These are phyloP conservation scores for Bembecia ichneumoniformis DNA, from an alignment of 2,888 invertebrate genomes.

Conservation along the genomic window DNA sequence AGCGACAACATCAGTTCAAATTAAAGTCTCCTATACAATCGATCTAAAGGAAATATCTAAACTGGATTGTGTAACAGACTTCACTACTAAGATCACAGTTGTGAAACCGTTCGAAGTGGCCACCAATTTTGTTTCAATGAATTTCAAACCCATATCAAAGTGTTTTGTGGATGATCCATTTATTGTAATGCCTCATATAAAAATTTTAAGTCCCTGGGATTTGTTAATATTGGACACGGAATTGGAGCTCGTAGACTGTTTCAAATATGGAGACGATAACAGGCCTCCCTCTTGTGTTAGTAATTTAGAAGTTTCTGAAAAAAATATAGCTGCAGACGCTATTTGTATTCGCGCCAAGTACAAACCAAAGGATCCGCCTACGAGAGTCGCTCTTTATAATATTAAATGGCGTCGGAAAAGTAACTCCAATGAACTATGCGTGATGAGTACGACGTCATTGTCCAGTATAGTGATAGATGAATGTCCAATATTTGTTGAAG, in stretches of 20 bases:
- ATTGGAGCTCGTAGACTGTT: constrained; percentile 73
- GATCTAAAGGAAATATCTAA: constrained; percentile 49
- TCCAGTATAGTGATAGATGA: constrained; percentile 73
- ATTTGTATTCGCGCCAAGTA: constrained; percentile 52
- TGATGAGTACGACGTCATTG: constrained; percentile 70
- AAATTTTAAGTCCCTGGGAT: constrained; percentile 79
- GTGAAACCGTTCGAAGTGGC: constrained; percentile 80
- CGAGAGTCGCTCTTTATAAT: constrained; percentile 58
- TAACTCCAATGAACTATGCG: constrained; percentile 33
- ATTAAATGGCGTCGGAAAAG: constrained; percentile 56
- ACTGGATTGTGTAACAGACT: constrained; percentile 73
- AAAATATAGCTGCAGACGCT: constrained; percentile 56
- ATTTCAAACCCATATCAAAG: constrained; percentile 76
- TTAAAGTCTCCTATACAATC: constrained; percentile 73
- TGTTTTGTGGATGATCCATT: constrained; percentile 79
- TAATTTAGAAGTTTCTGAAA: constrained; percentile 51
- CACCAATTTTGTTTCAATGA: constrained; percentile 76
- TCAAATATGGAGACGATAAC: constrained; percentile 35
- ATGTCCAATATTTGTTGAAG: constrained; percentile 73
- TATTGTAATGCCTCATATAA: constrained; percentile 78
- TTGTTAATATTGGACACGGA: constrained; percentile 76
- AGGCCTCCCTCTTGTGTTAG: constrained; percentile 47
- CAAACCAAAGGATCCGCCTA: constrained; percentile 53
- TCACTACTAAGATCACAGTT: constrained; percentile 73
- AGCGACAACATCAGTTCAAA: constrained; percentile 71